Base-by-base conservation (phyloP, 2,888 invertebrate genomes). In the Oscheius myriophilus region DNA sequence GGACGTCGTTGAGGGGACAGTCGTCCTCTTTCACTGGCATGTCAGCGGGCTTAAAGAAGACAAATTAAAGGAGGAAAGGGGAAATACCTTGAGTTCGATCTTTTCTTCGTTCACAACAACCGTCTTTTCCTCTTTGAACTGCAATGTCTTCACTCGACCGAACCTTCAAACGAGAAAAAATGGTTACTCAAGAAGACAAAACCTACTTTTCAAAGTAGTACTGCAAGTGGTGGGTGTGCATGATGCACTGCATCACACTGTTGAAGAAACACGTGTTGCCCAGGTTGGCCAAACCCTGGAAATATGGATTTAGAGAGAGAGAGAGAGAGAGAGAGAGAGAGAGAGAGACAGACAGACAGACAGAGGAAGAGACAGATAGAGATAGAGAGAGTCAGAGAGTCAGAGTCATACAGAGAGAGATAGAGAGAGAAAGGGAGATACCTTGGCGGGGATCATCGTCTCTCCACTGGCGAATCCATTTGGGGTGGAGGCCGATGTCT, bases 201-300 rank as follows among this genome's bases (percentile, higher is more conserved):
- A n/a, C n/a, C n/a, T n/a, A n/a, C 51, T 61, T 43, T 2, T 76
- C 59, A 18, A 75, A 59, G 52, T 78, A 83, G 54, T 61, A 53
- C 25, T 64, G 51, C 43, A 82, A 45, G 12, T 68, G 70, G 41
- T 80, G 79, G 0, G 82, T 84, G 57, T 80, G 75, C 69, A 79
- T 61, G 4, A 83, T 71, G 54, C 80, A 81, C 54, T 83, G 84
- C 73, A 80, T 78, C 25, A 80, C 80, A 11, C 78, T 78, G 59
- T 84, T 83, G 78, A 74, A 83, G 73, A 82, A 83, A 57, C 84
- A 83, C n/a, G 84, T 83, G 63, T 83, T 82, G 25, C 84, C 84
- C 51, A 83, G 71, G 51, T 83, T 83, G n/a, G 72, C 26, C 11
- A 84, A 69, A 21, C 83, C 83, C 79, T 83, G 54, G 2, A 70